Base-by-base conservation (phyloP, 1,140 invertebrate genomes). In the Catajapyx aquilonaris region DNA sequence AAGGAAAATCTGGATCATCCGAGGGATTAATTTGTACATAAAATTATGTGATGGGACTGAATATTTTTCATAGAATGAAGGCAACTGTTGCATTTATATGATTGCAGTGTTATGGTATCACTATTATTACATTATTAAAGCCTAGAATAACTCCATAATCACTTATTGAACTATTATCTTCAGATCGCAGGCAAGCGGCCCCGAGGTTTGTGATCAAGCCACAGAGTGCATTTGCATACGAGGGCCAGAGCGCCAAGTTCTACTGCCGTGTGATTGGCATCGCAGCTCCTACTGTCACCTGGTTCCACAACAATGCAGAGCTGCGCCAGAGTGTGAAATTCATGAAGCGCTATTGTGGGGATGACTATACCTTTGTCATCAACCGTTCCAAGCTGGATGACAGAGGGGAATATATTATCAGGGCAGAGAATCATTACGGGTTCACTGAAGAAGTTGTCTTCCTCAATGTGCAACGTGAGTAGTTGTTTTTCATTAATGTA, bases 261-360 rank as follows among this genome's bases (percentile, higher is more conserved):
- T 87, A 86, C 49, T 98, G 91, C 56, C 76, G 88, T 44, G 81
- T 98, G 41, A 86, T 98, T 48, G 90, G 90, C 5, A 74, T 83
- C 39, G 88, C 91, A 16, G 71, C 87, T 16, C 85, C 93, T 2
- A 91, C 88, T 7, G 67, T 99, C 22, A 85, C 84, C 16, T 99
- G 95, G 95, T 85, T 75, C 44, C 77, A 85, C 45, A 90, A 91
- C 57, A 87, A 86, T 53, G 66, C 73, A 44, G 90, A 96, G 50
- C 61, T 98, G n/a, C 68, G 80, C 37, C 94, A 98, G 60, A 94
- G 88, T 46, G 88, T 95, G 18, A 99, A 99, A 60, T 94, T 90
- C 59, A 97, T 98, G 91, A 97, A 97, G 62, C 73, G 91, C 44
- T 98, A 97, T 53, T 65, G 73, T 20, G 86, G 84, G 23, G 87